These are phyloP conservation scores for Alouatta palliata DNA, from an alignment of 2,113 vertebrate genomes.

Conservation along the genomic window DNA sequence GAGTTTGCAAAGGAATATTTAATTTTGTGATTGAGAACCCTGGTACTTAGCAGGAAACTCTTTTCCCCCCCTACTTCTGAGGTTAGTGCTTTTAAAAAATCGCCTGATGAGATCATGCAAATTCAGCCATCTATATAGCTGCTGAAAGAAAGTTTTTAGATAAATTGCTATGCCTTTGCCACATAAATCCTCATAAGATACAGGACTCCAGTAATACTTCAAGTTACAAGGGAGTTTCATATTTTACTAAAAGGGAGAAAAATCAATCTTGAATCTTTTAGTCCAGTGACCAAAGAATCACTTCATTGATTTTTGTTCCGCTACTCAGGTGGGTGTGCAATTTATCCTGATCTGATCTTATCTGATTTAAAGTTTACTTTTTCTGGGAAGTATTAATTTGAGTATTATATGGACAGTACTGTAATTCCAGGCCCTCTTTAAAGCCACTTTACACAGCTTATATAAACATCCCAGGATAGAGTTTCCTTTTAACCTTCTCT, in stretches of 20 bases:
- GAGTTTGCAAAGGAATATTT: slow-evolving; percentile 69
- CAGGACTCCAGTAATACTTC: slow-evolving; percentile 36
- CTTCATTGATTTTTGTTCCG: slow-evolving; percentile 65
- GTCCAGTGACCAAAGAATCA: slow-evolving; percentile 60
- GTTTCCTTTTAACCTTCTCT: background rate
- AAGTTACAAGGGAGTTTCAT: slow-evolving; percentile 63
- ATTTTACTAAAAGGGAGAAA: slow-evolving; percentile 57
- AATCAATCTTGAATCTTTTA: slow-evolving; percentile 77
- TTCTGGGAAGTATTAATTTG: slow-evolving; percentile 65
- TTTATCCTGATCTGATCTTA: slow-evolving; percentile 63
- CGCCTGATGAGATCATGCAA: slow-evolving; percentile 76
- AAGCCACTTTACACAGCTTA: slow-evolving; percentile 31
- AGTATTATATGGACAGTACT: background rate
- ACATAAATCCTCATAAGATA: slow-evolving; percentile 69
- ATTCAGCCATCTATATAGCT: slow-evolving; percentile 67
- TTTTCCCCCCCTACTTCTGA: background rate
- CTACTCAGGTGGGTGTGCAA: slow-evolving; percentile 13
- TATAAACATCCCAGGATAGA: slow-evolving; percentile 18
- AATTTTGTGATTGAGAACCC: slow-evolving; percentile 63
- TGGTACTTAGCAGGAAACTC: slow-evolving; percentile 66
- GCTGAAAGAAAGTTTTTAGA: slow-evolving; percentile 66
- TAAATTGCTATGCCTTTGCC: slow-evolving; percentile 55
- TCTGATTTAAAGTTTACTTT: slow-evolving; percentile 63
- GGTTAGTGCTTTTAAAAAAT: slow-evolving; percentile 78
- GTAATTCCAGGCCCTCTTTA: background rate